phyloP scores from a whole-genome alignment of 2,888 invertebrate genomes.

The Panzeria rudis region DNA sequence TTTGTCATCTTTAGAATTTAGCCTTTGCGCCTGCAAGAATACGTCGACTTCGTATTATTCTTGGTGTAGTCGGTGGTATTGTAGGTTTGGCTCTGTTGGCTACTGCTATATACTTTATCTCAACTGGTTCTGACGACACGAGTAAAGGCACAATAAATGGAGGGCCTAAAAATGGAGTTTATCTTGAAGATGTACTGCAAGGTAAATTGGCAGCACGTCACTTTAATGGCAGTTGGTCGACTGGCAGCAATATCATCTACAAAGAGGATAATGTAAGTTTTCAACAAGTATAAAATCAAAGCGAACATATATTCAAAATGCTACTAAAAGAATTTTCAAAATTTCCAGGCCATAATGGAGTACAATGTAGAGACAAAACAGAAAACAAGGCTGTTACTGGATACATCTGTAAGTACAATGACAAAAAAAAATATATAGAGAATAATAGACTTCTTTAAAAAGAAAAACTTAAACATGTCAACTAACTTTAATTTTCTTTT shows the following conservation, averaged over 20 bases:
- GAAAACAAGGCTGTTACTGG: conserved; percentile 75
- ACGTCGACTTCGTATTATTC: conserved; percentile 85
- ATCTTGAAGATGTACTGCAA: conserved; percentile 88
- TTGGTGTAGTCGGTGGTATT: conserved; percentile 85
- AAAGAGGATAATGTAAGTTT: conserved; percentile 83
- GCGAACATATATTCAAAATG: conserved; percentile 61
- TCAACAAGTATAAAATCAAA: conserved; percentile 38
- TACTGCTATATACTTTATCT: conserved; percentile 86
- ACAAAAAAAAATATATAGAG: neutral
- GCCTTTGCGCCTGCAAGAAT: conserved; percentile 85
- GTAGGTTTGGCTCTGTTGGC: conserved; percentile 86
- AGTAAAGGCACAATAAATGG: neutral
- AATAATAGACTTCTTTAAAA: neutral
- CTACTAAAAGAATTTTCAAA: conserved; percentile 69
- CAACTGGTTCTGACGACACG: conserved; percentile 80
- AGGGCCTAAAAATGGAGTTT: conserved; percentile 82
- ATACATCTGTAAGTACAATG: conserved; percentile 72
- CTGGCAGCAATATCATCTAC: conserved; percentile 88
- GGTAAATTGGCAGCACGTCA: conserved; percentile 87
- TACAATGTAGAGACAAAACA: conserved; percentile 76
- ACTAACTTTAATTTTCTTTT: neutral
- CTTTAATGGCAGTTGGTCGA: conserved; percentile 93
- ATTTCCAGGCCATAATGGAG: conserved; percentile 78
- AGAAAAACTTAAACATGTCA: neutral
- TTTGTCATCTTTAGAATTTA: conserved; percentile 85